A percentile compares a stretch with the other conserved stretches of the same genome.
Conservation (phyloP, 2,797 vertebrate species). For the Enteromius paludinosus region DNA sequence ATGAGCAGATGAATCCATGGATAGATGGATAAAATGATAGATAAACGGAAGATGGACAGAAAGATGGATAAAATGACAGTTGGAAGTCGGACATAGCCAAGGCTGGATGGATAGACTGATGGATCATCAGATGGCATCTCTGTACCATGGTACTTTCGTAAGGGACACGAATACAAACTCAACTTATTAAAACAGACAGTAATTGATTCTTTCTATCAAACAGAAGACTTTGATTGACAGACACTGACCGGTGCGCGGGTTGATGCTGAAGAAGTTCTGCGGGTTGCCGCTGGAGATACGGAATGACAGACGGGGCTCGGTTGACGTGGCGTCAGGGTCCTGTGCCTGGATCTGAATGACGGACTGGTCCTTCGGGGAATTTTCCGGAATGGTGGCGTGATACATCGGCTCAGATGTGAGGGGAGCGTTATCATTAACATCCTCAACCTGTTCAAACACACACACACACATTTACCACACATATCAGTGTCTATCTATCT, state of each 20-base stretch:
- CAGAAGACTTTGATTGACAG: slow-evolving; percentile 30
- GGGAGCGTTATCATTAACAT: slow-evolving; percentile 94
- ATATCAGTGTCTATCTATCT: not conserved
- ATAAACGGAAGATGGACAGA: too few species aligned
- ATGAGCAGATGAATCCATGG: too few species aligned
- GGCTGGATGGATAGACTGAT: not conserved
- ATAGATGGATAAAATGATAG: too few species aligned
- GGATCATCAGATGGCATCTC: not conserved
- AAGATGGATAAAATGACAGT: too few species aligned
- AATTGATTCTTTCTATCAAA: not conserved
- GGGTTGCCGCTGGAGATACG: slow-evolving; percentile 94
- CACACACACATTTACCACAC: slow-evolving; percentile 1
- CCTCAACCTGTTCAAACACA: slow-evolving; percentile 80
- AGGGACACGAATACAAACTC: not conserved
- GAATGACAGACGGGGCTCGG: slow-evolving; percentile 83
- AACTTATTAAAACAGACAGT: not conserved
- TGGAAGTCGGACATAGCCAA: too few species aligned
- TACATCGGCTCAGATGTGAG: slow-evolving; percentile 92
- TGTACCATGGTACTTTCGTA: not conserved
- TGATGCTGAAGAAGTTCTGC: slow-evolving; percentile 95
- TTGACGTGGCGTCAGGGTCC: slow-evolving; percentile 86
- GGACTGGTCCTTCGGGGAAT: slow-evolving; percentile 91
- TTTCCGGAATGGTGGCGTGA: slow-evolving; percentile 85
- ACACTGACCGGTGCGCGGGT: slow-evolving; percentile 87
- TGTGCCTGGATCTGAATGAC: slow-evolving; percentile 93